phyloP scores from a whole-genome alignment of 2,797 vertebrate species.

The Xiphorhynchus erythropygius region DNA sequence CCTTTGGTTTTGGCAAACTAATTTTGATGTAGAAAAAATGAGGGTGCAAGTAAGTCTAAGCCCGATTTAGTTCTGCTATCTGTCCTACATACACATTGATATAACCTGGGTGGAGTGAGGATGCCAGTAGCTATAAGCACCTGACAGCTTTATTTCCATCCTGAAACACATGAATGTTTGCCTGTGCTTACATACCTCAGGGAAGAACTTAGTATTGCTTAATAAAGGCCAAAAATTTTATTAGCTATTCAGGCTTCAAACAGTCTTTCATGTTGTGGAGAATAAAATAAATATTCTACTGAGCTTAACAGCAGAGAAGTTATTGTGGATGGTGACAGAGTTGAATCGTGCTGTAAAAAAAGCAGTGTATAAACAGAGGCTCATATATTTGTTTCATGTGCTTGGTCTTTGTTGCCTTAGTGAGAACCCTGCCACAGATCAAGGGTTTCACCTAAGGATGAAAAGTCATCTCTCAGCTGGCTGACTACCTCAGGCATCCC shows the following conservation, averaged over 20 bases:
- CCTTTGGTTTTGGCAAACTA: not conserved
- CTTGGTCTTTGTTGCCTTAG: not conserved
- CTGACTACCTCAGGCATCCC: not conserved
- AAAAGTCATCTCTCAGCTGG: not conserved
- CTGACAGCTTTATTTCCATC: not conserved
- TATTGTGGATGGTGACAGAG: not conserved
- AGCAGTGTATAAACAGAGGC: slow-evolving; percentile 12
- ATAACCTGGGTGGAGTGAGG: not conserved
- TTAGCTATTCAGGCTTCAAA: slow-evolving; percentile 12
- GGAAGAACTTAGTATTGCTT: not conserved
- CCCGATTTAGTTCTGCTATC: not conserved
- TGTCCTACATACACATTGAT: not conserved
- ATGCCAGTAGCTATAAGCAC: fast-evolving
- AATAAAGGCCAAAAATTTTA: slow-evolving; percentile 14
- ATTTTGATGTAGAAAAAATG: not conserved
- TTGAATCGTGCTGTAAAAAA: not conserved
- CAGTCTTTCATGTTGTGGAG: not conserved
- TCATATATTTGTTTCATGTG: slow-evolving; percentile 15
- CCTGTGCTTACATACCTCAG: not conserved
- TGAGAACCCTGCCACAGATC: not conserved
- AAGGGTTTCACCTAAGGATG: not conserved
- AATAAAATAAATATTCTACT: slow-evolving; percentile 29
- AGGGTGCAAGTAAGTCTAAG: not conserved
- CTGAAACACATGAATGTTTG: not conserved
- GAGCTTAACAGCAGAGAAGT: not conserved